Evolutionary conservation across 1,140 invertebrate species (phyloP).

Genomic region (Drosophila ohnishii): DNA sequence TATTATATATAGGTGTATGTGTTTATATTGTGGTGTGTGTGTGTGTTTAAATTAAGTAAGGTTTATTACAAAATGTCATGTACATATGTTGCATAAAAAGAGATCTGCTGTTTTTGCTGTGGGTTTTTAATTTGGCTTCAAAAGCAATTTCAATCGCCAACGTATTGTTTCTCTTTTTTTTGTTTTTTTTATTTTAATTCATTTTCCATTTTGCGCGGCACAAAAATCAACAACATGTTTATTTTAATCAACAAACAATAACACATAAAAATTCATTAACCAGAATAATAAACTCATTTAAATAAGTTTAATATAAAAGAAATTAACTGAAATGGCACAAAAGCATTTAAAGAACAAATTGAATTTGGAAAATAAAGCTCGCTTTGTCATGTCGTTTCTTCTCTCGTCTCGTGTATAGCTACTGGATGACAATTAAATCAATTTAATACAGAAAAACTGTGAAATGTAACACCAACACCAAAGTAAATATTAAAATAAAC

Average conservation of each 20-base stretch:
- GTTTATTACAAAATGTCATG: constrained; percentile 66
- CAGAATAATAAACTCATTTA: constrained; percentile 58
- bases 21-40: constrained; percentile 38
- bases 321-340: constrained; percentile 40
- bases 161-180: constrained; percentile 18
- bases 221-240: constrained; percentile 55
- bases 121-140: constrained; percentile 37
- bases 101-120: constrained; percentile 45
- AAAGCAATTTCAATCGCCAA: constrained; percentile 47
- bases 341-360: constrained; percentile 44
- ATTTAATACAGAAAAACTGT: constrained; percentile 27
- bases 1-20: constrained; percentile 33
- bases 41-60: constrained; percentile 31
- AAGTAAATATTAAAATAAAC: constrained; percentile 18
- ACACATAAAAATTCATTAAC: constrained; percentile 60
- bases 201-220: constrained; percentile 40
- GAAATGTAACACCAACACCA: constrained; percentile 31
- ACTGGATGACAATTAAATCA: constrained; percentile 12
- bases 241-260: constrained; percentile 62
- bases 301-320: constrained; percentile 30
- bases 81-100: constrained; percentile 52
- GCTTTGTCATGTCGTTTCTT: constrained; percentile 33
- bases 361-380: constrained; percentile 43
- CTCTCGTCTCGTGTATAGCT: constrained; percentile 29
- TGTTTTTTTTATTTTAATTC: constrained; percentile 21